phyloP scores from a whole-genome alignment of 2,113 vertebrate species.

The Gorsachius goisagi region DNA sequence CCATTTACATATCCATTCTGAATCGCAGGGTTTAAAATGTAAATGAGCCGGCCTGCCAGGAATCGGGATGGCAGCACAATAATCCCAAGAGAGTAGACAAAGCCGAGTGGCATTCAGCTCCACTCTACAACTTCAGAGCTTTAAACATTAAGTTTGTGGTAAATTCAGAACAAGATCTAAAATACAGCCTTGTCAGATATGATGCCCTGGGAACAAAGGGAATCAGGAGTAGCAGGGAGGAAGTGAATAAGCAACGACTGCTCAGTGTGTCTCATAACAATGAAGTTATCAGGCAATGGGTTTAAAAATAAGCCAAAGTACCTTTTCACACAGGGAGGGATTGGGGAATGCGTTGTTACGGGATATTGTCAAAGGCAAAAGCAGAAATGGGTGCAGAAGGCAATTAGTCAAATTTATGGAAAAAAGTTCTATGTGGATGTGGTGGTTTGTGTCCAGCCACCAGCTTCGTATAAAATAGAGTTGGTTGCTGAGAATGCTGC shows the following conservation, averaged over 20 bases:
- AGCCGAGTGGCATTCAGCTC: neutral
- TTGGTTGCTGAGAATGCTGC: neutral
- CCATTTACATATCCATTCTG: conserved; percentile 1
- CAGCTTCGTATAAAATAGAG: neutral
- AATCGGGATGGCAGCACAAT: neutral
- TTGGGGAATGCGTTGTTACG: neutral
- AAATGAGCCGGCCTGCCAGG: neutral
- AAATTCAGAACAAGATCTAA: conserved; percentile 16
- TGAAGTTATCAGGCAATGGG: neutral
- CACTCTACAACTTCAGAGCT: neutral
- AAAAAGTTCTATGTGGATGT: neutral
- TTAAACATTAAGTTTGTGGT: neutral
- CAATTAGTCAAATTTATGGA: neutral
- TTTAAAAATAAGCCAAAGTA: neutral
- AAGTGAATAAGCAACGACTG: conserved; percentile 17
- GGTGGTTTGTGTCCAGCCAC: neutral
- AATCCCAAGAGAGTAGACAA: neutral
- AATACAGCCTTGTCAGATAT: neutral
- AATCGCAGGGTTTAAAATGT: conserved; percentile 5
- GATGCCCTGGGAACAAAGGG: neutral
- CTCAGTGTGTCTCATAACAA: neutral
- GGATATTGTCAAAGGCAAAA: neutral
- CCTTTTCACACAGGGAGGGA: neutral
- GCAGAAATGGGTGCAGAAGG: neutral
- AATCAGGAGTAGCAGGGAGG: neutral